Conservation (phyloP, 2,888 invertebrate species). For the Stomorhina lunata region DNA sequence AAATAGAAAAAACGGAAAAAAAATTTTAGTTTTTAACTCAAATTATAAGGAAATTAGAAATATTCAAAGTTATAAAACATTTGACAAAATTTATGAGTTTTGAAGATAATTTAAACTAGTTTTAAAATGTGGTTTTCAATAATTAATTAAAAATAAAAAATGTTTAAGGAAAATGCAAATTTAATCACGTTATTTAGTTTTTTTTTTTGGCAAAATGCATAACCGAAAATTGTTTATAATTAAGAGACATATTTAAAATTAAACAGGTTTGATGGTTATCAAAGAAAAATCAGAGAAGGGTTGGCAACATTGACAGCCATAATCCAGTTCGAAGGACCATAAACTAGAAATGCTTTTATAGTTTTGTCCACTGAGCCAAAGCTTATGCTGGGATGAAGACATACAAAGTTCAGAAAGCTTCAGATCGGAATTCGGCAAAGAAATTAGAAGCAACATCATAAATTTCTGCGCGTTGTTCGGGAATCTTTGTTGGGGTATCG, state of each 20-base stretch:
- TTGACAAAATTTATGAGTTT: not conserved
- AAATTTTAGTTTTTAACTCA: not conserved
- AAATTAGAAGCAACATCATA: too few relatives aligned
- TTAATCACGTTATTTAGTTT: not conserved
- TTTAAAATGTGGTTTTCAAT: not conserved
- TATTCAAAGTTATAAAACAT: not conserved
- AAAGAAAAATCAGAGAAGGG: too few relatives aligned
- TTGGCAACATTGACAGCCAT: too few relatives aligned
- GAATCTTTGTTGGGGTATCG: too few relatives aligned
- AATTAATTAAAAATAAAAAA: not conserved
- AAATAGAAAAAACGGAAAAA: not conserved
- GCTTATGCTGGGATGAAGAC: too few relatives aligned
- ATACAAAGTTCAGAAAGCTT: too few relatives aligned
- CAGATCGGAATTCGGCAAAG: too few relatives aligned
- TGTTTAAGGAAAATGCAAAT: not conserved
- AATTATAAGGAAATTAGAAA: not conserved
- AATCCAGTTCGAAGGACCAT: too few relatives aligned
- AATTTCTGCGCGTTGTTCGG: too few relatives aligned
- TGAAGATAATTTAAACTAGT: not conserved
- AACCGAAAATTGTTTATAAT: slow-evolving; percentile 2
- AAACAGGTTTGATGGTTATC: too few relatives aligned
- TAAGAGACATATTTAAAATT: not conserved
- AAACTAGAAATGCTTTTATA: too few relatives aligned
- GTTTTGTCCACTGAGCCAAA: too few relatives aligned
- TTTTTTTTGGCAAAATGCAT: not conserved